A percentile compares a stretch with the other conserved stretches of the same genome.
phyloP scores from a whole-genome alignment of 2,888 invertebrate species.

The Nomada ruficornis region DNA sequence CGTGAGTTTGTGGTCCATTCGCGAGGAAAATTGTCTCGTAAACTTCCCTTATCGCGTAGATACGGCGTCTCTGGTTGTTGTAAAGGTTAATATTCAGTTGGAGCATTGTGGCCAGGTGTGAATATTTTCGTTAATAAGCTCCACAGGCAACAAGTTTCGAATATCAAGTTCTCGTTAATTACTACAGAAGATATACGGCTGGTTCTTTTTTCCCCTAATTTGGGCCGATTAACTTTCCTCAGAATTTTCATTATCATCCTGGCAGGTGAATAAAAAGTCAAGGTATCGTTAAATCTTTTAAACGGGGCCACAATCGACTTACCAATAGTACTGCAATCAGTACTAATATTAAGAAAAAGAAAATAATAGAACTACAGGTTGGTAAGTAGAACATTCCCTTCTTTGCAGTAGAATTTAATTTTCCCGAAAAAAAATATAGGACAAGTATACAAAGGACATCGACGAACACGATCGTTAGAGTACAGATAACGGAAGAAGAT shows the following conservation, averaged over 20 bases:
- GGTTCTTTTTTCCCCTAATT: constrained; percentile 36
- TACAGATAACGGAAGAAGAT: neutral
- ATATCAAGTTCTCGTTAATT: constrained; percentile 38
- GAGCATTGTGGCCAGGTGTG: constrained; percentile 25
- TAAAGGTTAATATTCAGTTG: constrained; percentile 43
- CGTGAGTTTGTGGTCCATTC: constrained; percentile 19
- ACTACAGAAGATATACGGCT: constrained; percentile 16
- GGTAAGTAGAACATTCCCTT: too few relatives aligned
- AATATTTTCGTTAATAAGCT: constrained; percentile 44
- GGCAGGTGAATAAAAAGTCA: too few relatives aligned
- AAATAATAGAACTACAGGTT: too few relatives aligned
- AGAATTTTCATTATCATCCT: too few relatives aligned
- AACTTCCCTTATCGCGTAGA: constrained; percentile 31
- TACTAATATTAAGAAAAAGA: too few relatives aligned
- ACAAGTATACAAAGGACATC: neutral
- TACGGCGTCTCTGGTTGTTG: constrained; percentile 25
- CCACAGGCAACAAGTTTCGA: constrained; percentile 24
- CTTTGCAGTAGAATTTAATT: too few relatives aligned
- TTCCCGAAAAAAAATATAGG: neutral
- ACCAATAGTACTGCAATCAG: too few relatives aligned
- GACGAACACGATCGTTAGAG: neutral
- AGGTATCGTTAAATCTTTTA: too few relatives aligned
- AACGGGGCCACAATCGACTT: too few relatives aligned
- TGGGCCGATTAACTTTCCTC: constrained; percentile 44
- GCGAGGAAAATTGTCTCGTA: constrained; percentile 16